Evolutionary conservation across 2,888 invertebrate genomes (phyloP).

Genomic region (Dolichopus griseipennis): DNA sequence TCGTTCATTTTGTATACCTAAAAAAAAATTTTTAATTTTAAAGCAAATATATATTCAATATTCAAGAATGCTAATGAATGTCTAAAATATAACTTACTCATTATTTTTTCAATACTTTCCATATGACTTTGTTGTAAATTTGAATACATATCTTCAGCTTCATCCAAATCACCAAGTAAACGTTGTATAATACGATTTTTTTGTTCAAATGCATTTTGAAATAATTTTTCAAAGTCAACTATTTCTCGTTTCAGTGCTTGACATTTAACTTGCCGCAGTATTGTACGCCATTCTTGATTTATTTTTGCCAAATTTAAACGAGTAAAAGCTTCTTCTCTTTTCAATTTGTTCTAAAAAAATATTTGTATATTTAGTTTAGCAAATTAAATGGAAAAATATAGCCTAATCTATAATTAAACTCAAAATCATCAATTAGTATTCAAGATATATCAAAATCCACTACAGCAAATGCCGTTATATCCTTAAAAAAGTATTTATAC

Average conservation of each 20-base stretch:
- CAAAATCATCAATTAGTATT: no score
- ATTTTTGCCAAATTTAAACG: conserved; percentile 74
- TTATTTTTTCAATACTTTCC: conserved; percentile 57
- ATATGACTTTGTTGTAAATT: conserved; percentile 65
- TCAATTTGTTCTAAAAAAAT: conserved; percentile 62
- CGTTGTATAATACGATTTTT: conserved; percentile 59
- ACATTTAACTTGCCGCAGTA: conserved; percentile 66
- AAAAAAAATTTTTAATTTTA: conserved; percentile 15
- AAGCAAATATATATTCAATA: background rate
- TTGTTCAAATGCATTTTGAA: conserved; percentile 48
- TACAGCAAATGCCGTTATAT: no score
- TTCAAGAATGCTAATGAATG: no score
- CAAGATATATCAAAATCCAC: no score
- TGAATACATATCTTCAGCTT: conserved; percentile 64
- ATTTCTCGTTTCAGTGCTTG: conserved; percentile 63
- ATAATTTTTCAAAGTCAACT: conserved; percentile 46
- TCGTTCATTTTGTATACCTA: conserved; percentile 51
- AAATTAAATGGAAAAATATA: no score
- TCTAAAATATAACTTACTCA: conserved; percentile 48
- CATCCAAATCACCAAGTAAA: conserved; percentile 56
- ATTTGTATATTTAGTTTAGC: conserved; percentile 17
- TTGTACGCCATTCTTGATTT: conserved; percentile 75
- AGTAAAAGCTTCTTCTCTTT: conserved; percentile 69
- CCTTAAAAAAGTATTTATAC: no score
- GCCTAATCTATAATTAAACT: no score